phyloP scores from a whole-genome alignment of 1,140 invertebrate genomes.

The Dendroctonus valens region DNA sequence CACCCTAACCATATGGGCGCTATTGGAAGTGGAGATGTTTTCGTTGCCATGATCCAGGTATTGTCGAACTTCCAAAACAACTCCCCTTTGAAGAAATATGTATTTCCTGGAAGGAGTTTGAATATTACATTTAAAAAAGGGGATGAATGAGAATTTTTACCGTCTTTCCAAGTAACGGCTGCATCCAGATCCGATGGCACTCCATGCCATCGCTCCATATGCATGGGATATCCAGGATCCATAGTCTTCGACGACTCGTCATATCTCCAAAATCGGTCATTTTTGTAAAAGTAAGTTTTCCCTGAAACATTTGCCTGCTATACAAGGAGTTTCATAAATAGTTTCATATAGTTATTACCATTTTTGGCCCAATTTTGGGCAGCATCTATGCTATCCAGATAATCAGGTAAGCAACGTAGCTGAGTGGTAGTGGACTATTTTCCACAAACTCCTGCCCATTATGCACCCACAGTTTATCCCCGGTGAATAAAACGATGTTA shows the following conservation, averaged over 20 bases:
- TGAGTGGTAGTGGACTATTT: constrained; percentile 57
- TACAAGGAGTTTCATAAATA: not conserved
- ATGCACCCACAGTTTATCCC: constrained; percentile 65
- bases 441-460: constrained; percentile 59
- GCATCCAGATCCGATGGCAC: constrained; percentile 64
- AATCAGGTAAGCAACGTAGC: constrained; percentile 59
- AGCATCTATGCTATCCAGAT: constrained; percentile 67
- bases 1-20: constrained; percentile 63
- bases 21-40: constrained; percentile 54
- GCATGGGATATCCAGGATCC: constrained; percentile 66
- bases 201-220: constrained; percentile 66
- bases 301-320: constrained; percentile 36
- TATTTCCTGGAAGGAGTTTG: constrained; percentile 50
- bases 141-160: constrained; percentile 41
- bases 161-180: constrained; percentile 63
- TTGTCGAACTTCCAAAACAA: constrained; percentile 67
- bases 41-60: constrained; percentile 51
- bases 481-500: constrained; percentile 74
- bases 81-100: constrained; percentile 65
- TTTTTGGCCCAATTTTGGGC: constrained; percentile 63
- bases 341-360: constrained; percentile 44
- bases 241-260: constrained; percentile 59
- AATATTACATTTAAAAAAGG: constrained; percentile 6
- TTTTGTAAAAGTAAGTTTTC: constrained; percentile 60
- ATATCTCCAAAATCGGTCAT: constrained; percentile 67